These are phyloP conservation scores for Drosophila auraria DNA, from an alignment of 1,140 invertebrate genomes.

Conservation along the genomic window DNA sequence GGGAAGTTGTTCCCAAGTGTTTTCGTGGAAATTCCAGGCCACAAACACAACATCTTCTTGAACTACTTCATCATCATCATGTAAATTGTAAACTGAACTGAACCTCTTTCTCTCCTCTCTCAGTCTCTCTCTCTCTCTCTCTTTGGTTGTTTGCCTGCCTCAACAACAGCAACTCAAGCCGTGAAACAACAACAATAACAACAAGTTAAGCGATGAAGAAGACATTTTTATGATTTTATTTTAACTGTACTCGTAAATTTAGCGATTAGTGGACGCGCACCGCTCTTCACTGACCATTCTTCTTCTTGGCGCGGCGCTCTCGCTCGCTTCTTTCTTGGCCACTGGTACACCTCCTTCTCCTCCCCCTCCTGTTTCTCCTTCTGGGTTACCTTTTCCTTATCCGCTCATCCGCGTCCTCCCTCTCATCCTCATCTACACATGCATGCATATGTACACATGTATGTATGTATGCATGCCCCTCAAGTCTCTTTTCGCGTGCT, in stretches of 20 bases:
- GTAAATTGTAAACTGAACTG: constrained; percentile 56
- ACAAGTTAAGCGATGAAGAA: constrained; percentile 35
- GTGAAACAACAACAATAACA: constrained; percentile 29
- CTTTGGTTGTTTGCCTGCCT: constrained; percentile 51
- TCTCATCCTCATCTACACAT: not conserved
- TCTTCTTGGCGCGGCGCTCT: constrained; percentile 30
- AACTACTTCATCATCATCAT: constrained; percentile 57
- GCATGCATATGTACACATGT: not conserved
- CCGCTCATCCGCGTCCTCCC: not conserved
- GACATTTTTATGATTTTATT: constrained; percentile 78
- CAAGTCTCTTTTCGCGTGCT: constrained; percentile 58
- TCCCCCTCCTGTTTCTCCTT: constrained; percentile 17
- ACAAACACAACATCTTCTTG: constrained; percentile 45
- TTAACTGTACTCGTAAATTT: constrained; percentile 82
- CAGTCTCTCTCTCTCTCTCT: too few relatives aligned
- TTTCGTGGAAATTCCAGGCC: constrained; percentile 45
- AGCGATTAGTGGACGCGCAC: constrained; percentile 70
- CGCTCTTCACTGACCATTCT: constrained; percentile 17
- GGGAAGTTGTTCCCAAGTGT: constrained; percentile 52
- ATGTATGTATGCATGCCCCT: not conserved
- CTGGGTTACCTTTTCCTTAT: constrained; percentile 20
- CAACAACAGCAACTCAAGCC: constrained; percentile 29
- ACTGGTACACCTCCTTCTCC: constrained; percentile 25
- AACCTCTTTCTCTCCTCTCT: too few relatives aligned
- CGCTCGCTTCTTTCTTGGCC: constrained; percentile 22